Evolutionary conservation across 1,140 invertebrate genomes (phyloP).

Genomic region (Neodiprion pinetum): DNA sequence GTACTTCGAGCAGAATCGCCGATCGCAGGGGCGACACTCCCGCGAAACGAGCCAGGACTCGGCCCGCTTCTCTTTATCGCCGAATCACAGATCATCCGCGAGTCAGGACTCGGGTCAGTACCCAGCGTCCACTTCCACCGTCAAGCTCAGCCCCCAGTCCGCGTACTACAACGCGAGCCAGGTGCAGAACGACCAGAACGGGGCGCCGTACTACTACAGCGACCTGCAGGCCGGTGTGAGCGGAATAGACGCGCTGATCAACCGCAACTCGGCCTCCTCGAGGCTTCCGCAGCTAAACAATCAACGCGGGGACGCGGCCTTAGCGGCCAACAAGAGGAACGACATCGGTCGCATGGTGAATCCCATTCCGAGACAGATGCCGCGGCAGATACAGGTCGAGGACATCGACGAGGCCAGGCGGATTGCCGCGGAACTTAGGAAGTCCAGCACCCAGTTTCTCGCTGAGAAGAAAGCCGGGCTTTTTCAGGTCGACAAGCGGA

Average conservation of each 20-base stretch:
- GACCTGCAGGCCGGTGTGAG: conserved; percentile 65
- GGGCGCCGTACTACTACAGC: conserved; percentile 86
- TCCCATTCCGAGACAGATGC: conserved; percentile 65
- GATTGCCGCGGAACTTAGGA: conserved; percentile 70
- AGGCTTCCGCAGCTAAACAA: conserved; percentile 70
- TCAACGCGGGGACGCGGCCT: conserved; percentile 63
- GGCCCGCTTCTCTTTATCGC: conserved; percentile 35
- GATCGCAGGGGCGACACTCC: conserved; percentile 28
- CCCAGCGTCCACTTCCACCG: conserved; percentile 16
- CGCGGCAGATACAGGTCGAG: conserved; percentile 49
- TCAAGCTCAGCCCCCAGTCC: not conserved
- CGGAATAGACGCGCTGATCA: conserved; percentile 31
- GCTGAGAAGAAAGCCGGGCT: conserved; percentile 64
- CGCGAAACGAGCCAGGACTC: conserved; percentile 49
- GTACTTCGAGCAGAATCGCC: not conserved
- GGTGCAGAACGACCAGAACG: conserved; percentile 40
- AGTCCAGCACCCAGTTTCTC: conserved; percentile 72
- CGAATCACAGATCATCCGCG: conserved; percentile 45
- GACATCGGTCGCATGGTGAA: conserved; percentile 83
- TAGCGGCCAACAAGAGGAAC: conserved; percentile 68
- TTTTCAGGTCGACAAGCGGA: conserved; percentile 74
- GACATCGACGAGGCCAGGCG: conserved; percentile 62
- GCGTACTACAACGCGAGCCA: conserved; percentile 16
- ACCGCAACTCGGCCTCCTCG: conserved; percentile 42
- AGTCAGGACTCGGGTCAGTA: conserved; percentile 47